Conservation (phyloP, 23 tunicate genomes). For the Clavelina lepadiformis region DNA sequence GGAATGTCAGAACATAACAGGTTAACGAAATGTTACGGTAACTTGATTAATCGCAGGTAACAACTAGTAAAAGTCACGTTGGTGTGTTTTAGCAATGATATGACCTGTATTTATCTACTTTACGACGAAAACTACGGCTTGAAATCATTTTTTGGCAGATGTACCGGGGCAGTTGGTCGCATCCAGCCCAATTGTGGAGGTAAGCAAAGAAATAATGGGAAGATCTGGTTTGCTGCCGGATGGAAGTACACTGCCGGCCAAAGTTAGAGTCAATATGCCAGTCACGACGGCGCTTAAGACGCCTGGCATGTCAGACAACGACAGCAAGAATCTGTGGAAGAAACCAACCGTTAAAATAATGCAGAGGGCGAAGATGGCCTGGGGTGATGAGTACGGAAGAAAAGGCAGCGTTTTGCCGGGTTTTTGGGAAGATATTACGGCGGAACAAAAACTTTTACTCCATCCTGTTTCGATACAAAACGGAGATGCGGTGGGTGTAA, state of each 20-base stretch:
- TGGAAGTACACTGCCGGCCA: slow-evolving; percentile 46
- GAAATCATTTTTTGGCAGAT: slow-evolving; percentile 24
- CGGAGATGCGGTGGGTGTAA: slow-evolving; percentile 24
- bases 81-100: too few species aligned
- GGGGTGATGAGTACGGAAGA: background rate
- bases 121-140: too few species aligned
- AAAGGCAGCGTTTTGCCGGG: background rate
- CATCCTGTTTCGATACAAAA: slow-evolving; percentile 13
- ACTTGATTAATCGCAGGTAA: too few species aligned
- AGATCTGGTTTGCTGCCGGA: slow-evolving; percentile 27
- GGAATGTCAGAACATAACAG: too few species aligned
- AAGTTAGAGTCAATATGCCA: slow-evolving; percentile 37
- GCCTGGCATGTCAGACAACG: background rate
- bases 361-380: slow-evolving; percentile 9
- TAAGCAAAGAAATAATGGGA: slow-evolving; percentile 68
- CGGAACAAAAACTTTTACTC: slow-evolving; percentile 1
- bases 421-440: slow-evolving; percentile 37
- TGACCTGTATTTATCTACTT: too few species aligned
- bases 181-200: slow-evolving; percentile 45
- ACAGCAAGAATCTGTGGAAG: background rate
- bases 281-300: slow-evolving; percentile 20
- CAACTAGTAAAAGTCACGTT: too few species aligned
- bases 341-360: slow-evolving; percentile 22
- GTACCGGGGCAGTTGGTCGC: slow-evolving; percentile 46
- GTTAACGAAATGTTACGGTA: background rate